Evolutionary conservation across 2,797 vertebrate genomes (phyloP), one percentile per base, ranked within the genome.

Genomic region (Staurois parvus): DNA sequence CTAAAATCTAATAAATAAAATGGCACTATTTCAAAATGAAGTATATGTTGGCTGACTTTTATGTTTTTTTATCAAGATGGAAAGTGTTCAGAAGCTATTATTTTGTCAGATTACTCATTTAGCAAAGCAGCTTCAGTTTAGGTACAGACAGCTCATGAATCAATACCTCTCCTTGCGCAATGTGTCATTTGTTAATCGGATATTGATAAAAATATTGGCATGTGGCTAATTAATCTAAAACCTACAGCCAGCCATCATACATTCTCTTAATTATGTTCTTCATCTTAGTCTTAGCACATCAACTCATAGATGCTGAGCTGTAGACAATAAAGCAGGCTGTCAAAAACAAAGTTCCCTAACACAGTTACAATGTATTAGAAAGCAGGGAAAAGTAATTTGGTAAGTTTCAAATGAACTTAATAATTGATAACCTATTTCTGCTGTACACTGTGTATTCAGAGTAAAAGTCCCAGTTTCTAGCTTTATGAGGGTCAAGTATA

Each of bases 131-230:
- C 96, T 96, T 96, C 96, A 97, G 95, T 96, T 96, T 97, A 97
- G 97, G 98, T 99, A 97, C 95, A 93, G 93, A 97, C 94, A 94
- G 94, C 91, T 93, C 95, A 95, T 95, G 92, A 96, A 98, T 99
- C 98, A 96, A 99, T 99, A 97, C 92, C 92, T 95, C 96, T 97
- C 97, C 97, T 98, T 96, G 96, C 95, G 96, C 95, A 95, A 96
- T 98, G 95, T 98, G 97, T 99, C 98, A 98, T 98, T 99, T 96
- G 97, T 97, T 98, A 99, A 99, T 99, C 98, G 96, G 97, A 96
- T 97, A 99, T 99, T 99, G 98, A 99, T 98, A 97, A 97, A 96
- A 95, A 94, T 97, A 99, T 99, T 96, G 98, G 97, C 96, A 97
- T 88, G 34, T 93, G 92, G 95, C 96, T 99, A 98, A 99, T 99